phyloP scores from a whole-genome alignment of 2,113 vertebrate genomes.

The Brachyistius frenatus region DNA sequence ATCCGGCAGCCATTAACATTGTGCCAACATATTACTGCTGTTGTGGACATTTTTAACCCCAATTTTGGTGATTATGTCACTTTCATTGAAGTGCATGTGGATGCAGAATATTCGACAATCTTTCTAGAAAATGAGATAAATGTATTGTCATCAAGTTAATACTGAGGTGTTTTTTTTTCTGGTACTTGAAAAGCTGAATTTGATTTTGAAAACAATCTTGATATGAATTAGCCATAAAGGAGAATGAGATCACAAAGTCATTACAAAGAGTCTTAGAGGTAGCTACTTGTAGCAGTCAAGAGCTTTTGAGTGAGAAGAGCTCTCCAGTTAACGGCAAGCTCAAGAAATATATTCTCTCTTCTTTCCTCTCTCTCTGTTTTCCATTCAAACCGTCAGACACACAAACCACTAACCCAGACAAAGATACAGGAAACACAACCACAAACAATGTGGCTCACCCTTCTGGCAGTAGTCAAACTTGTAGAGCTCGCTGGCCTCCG shows the following conservation, averaged over 20 bases:
- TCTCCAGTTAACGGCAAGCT: slow-evolving; percentile 7
- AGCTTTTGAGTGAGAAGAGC: slow-evolving; percentile 6
- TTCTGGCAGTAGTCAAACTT: slow-evolving; percentile 96
- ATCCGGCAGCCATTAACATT: neutral
- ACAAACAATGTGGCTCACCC: slow-evolving; percentile 81
- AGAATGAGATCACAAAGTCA: no score
- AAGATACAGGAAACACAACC: neutral
- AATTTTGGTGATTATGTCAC: no score
- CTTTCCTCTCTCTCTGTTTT: neutral
- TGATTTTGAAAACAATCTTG: neutral
- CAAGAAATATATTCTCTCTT: no score
- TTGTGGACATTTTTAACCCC: no score
- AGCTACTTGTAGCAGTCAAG: neutral
- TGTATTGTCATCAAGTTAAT: neutral
- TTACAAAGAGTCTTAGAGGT: no score
- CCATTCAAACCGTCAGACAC: neutral
- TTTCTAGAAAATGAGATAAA: no score
- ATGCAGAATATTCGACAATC: no score
- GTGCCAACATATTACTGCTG: no score
- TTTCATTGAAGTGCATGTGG: no score
- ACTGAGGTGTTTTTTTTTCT: no score
- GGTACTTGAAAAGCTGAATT: neutral
- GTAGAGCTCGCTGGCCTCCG: slow-evolving; percentile 91
- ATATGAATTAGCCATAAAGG: no score
- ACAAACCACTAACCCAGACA: neutral